Conservation (phyloP, 2,797 vertebrate genomes). For the Hylomyscus alleni region DNA sequence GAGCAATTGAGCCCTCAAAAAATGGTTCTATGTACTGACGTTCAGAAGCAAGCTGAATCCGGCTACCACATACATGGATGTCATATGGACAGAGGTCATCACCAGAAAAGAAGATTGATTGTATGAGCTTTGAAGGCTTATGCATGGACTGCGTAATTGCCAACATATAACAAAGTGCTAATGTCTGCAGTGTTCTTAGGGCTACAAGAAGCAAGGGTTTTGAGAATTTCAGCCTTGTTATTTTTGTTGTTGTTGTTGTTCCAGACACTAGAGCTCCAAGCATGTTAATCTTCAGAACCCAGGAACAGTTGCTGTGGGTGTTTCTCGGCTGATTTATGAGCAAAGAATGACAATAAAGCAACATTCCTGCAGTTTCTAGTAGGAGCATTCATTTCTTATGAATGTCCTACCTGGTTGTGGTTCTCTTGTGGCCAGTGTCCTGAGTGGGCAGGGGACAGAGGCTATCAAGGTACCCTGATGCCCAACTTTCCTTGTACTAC, state of each 20-base stretch:
- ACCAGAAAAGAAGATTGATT: background rate
- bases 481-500: background rate
- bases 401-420: background rate
- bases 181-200: background rate
- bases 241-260: slow-evolving; percentile 4
- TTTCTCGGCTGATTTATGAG: slow-evolving; percentile 18
- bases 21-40: background rate
- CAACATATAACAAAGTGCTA: background rate
- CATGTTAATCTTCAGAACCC: background rate
- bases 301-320: background rate
- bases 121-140: background rate
- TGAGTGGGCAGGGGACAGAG: background rate
- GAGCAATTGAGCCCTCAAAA: background rate
- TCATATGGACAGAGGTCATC: background rate
- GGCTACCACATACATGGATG: background rate
- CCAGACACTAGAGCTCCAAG: background rate
- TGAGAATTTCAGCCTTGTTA: background rate
- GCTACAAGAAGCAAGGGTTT: background rate
- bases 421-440: too few relatives aligned
- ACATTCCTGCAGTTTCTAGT: background rate
- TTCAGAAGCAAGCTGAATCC: background rate
- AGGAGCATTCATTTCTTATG: background rate
- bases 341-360: background rate
- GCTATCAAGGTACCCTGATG: background rate
- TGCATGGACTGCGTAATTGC: fast-evolving